A percentile compares a stretch with the other conserved stretches of the same genome.
phyloP scores from a whole-genome alignment of 2,797 vertebrate species.

The Squalus acanthias region DNA sequence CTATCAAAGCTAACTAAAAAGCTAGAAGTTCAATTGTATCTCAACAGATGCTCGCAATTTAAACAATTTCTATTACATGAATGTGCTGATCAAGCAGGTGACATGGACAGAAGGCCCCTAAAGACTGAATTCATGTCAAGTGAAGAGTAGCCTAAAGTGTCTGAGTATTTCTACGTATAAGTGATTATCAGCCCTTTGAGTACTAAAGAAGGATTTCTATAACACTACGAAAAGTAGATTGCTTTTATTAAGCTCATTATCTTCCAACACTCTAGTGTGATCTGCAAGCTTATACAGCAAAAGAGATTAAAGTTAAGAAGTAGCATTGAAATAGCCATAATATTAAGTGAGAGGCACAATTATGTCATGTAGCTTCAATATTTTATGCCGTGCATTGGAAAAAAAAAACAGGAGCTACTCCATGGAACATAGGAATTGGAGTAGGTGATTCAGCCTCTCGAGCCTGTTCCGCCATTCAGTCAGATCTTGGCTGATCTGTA shows the following conservation, averaged over 20 bases:
- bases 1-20: neutral
- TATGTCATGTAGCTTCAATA: neutral
- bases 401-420: neutral
- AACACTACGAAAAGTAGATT: neutral
- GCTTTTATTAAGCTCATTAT: constrained; percentile 10
- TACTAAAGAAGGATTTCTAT: neutral
- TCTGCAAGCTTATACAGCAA: neutral
- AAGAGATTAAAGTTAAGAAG: neutral
- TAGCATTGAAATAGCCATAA: neutral
- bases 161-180: neutral
- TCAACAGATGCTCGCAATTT: neutral
- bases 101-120: neutral
- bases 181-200: neutral
- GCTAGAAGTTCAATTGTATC: neutral
- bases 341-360: neutral
- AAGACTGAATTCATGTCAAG: neutral
- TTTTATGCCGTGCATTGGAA: neutral
- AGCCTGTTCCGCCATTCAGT: neutral
- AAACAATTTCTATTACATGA: neutral
- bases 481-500: neutral
- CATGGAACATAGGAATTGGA: neutral
- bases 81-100: neutral
- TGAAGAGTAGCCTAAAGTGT: neutral
- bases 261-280: neutral
- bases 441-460: neutral